Percentiles rank a stretch among this genome's conserved stretches.
Evolutionary conservation across 2,797 vertebrate genomes (phyloP).

Genomic region (Moxostoma hubbsi): DNA sequence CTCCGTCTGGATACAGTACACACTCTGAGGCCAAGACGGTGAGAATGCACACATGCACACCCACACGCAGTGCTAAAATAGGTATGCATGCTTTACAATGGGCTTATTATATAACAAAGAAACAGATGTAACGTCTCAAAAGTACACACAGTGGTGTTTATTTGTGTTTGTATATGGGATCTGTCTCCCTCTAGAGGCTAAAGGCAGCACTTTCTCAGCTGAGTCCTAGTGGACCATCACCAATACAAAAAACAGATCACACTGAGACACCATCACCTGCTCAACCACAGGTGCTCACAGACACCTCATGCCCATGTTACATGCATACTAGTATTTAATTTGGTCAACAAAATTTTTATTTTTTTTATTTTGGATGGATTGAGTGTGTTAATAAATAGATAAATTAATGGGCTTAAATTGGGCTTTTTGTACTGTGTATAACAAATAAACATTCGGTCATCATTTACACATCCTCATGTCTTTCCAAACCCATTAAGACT

Average conservation of each 20-base stretch:
- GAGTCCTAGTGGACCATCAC: slow-evolving; percentile 61
- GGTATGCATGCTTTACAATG: slow-evolving; percentile 17
- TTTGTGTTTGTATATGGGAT: slow-evolving; percentile 53
- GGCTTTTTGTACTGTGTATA: not conserved
- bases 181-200: slow-evolving; percentile 80
- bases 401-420: not conserved
- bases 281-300: slow-evolving; percentile 87
- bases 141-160: slow-evolving; percentile 14
- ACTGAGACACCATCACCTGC: slow-evolving; percentile 93
- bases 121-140: not conserved
- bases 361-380: not conserved
- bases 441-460: too few relatives aligned
- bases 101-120: slow-evolving; percentile 24
- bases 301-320: slow-evolving; percentile 19
- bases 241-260: slow-evolving; percentile 76
- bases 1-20: slow-evolving; percentile 77
- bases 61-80: slow-evolving; percentile 8
- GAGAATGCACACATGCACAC: slow-evolving; percentile 56
- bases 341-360: not conserved
- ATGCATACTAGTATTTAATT: not conserved
- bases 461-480: too few relatives aligned
- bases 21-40: slow-evolving; percentile 86
- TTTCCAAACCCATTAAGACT: too few relatives aligned
- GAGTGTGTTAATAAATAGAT: not conserved
- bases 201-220: slow-evolving; percentile 91